These are phyloP conservation scores for Diplodus puntazzo DNA, from an alignment of 2,797 vertebrate genomes.

Conservation along the genomic window DNA sequence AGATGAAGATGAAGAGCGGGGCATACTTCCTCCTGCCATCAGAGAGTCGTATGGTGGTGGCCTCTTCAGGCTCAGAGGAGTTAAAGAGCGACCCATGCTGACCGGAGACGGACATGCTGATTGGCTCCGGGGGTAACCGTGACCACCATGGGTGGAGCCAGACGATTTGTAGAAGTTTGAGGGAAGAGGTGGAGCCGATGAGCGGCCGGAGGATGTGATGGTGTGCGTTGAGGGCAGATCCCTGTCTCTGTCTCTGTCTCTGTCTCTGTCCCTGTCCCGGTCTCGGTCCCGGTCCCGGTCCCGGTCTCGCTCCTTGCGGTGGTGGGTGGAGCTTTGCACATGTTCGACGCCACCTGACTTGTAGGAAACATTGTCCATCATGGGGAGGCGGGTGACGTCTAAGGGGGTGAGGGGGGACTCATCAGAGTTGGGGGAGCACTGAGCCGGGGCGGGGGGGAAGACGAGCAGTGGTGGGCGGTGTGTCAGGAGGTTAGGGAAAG, in stretches of 20 bases:
- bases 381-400: conserved; percentile 87
- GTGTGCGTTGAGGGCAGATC: conserved; percentile 84
- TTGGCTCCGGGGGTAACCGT: conserved; percentile 94
- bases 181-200: conserved; percentile 93
- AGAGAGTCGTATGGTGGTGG: conserved; percentile 94
- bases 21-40: conserved; percentile 84
- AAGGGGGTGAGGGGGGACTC: conserved; percentile 97
- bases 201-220: conserved; percentile 88
- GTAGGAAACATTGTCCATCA: conserved; percentile 89
- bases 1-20: conserved; percentile 89
- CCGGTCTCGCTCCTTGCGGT: conserved; percentile 49
- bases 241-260: conserved; percentile 43
- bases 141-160: conserved; percentile 90
- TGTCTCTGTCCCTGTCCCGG: conserved; percentile 36
- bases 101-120: conserved; percentile 96
- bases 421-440: conserved; percentile 96
- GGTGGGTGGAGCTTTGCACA: conserved; percentile 45
- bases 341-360: conserved; percentile 75
- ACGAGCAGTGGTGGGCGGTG: conserved; percentile 93
- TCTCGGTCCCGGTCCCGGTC: conserved; percentile 29
- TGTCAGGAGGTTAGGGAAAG: conserved; percentile 96
- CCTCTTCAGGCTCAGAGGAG: conserved; percentile 94
- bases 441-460: conserved; percentile 91
- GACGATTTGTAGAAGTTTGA: conserved; percentile 91
- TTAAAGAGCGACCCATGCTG: conserved; percentile 93